Base-by-base conservation (phyloP, 2,888 invertebrate genomes). In the Spialia ferax region DNA sequence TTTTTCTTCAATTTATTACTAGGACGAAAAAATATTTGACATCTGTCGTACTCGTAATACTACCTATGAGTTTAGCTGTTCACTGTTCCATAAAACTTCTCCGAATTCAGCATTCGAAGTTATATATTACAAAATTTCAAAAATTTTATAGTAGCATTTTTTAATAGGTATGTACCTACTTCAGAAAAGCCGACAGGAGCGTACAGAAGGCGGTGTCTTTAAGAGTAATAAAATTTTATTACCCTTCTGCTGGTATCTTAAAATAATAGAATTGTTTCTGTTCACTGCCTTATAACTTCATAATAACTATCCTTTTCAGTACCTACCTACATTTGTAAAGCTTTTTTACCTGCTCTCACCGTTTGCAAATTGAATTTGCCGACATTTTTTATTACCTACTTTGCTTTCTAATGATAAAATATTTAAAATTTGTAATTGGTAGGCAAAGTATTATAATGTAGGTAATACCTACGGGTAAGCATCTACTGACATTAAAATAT, bases 1-100 rank as follows among this genome's bases (percentile, higher is more conserved):
- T 92, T 92, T 93, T 93, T 89, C 86, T 87, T 81, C 85, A 88
- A 90, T 91, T 88, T 92, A 89, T 89, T 84, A 84, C 83, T 79
- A 77, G 72, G 69, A 75, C 75, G 74, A 85, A 89, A 88, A 82
- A 88, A 85, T 83, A 77, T 68, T 71, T 77, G 78, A 88, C 93
- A 93, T 93, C 92, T 93, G 93, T 88, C 87, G 83, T n/a, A n/a
- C n/a, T n/a, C 71, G 38, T 42, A 60, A 20, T 13, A 32, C 60
- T 61, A n/a, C n/a, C 48, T 57, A n/a, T 20, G 59, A 64, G 22
- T 59, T 63, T 71, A 62, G 20, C 63, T 55, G 29, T 57, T 57
- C 56, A 54, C 26, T 15, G n/a, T 20, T 56, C 29, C 22, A 15
- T 20, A 20, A 18, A 20, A 48, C 10, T 26, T 20, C n/a, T 26